Conservation (phyloP, 2,797 vertebrate genomes). For the Sitta carolinensis region DNA sequence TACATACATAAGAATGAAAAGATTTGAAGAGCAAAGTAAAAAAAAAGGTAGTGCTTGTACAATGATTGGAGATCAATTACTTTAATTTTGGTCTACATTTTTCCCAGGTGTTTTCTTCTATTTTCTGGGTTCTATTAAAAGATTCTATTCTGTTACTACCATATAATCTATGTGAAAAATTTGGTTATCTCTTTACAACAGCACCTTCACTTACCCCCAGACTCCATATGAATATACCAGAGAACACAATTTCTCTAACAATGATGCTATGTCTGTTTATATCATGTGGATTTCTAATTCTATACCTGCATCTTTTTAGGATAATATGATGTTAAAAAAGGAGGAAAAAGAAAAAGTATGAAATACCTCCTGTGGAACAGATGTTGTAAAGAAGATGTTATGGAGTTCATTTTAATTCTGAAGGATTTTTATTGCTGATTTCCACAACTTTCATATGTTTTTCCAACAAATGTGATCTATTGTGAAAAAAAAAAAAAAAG, state of each 20-base stretch:
- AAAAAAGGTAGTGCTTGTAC: neutral
- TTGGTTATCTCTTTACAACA: neutral
- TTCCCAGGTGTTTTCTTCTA: neutral
- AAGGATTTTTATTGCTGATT: neutral
- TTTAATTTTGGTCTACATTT: neutral
- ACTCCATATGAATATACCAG: fast-evolving
- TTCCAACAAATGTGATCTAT: neutral
- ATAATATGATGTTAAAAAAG: neutral
- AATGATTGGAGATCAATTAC: neutral
- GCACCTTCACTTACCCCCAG: neutral
- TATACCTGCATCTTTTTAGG: neutral
- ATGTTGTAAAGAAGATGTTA: neutral
- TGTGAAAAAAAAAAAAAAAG: neutral
- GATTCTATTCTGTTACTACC: neutral
- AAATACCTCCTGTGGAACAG: neutral
- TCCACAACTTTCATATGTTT: neutral
- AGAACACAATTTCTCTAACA: neutral
- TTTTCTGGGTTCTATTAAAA: neutral
- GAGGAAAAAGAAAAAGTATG: neutral
- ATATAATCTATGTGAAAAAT: neutral
- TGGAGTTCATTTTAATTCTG: neutral
- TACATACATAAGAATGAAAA: neutral
- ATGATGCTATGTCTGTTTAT: neutral
- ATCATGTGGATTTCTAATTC: neutral
- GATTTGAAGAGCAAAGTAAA: neutral